phyloP scores from a whole-genome alignment of 2,888 invertebrate genomes.

The Plebejus melissa region DNA sequence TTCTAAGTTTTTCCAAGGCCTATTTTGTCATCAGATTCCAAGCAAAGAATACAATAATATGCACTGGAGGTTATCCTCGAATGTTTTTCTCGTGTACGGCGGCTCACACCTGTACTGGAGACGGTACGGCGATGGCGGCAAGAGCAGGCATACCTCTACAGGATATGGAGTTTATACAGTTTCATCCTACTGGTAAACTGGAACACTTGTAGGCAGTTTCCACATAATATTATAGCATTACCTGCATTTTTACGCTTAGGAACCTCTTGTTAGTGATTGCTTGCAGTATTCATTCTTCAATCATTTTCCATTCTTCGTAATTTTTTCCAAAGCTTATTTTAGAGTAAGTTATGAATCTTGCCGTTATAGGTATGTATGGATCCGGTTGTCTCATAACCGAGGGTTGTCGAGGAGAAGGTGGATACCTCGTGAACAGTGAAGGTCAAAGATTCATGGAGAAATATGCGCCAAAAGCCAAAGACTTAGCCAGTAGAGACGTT shows the following conservation, averaged over 20 bases:
- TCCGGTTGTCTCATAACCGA: conserved; percentile 99
- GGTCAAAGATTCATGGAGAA: conserved; percentile 98
- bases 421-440: conserved; percentile 94
- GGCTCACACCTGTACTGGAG: conserved; percentile 98
- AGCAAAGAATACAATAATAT: conserved; percentile 81
- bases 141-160: conserved; percentile 94
- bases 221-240: too few relatives aligned
- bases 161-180: conserved; percentile 99
- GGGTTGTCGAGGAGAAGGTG: conserved; percentile 97
- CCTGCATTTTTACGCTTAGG: too few relatives aligned
- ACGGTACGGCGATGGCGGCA: conserved; percentile 94
- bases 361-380: conserved; percentile 90
- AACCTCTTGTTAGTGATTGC: too few relatives aligned
- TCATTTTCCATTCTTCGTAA: too few relatives aligned
- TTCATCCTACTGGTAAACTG: conserved; percentile 94
- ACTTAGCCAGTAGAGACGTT: conserved; percentile 98
- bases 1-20: not conserved
- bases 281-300: too few relatives aligned
- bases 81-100: conserved; percentile 99
- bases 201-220: not conserved
- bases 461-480: conserved; percentile 98
- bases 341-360: not conserved
- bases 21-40: conserved; percentile 70
- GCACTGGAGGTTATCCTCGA: conserved; percentile 93
- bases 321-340: too few relatives aligned